phyloP scores from a whole-genome alignment of 2,888 invertebrate species.

The Chironomus riparius region DNA sequence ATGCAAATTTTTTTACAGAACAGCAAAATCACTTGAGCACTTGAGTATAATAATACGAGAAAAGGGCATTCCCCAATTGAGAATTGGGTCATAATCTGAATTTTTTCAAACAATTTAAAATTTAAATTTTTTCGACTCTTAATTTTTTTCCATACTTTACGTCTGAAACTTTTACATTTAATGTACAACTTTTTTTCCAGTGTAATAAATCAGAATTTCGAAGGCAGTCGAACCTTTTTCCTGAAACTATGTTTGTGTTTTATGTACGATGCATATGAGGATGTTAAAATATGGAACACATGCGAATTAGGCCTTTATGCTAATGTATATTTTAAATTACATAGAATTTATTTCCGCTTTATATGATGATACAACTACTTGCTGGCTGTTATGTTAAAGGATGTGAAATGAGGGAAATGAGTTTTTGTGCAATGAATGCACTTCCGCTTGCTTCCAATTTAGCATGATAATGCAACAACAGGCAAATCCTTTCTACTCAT shows the following conservation, averaged over 20 bases:
- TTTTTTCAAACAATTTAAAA: conserved; percentile 1
- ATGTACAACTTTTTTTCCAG: not conserved
- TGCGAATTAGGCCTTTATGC: not conserved
- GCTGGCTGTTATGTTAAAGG: no score
- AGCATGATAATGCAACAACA: no score
- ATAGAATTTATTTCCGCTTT: no score
- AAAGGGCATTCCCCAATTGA: conserved; percentile 6
- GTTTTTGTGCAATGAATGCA: no score
- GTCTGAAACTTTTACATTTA: not conserved
- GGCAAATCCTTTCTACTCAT: no score
- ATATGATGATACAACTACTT: no score
- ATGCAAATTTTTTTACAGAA: not conserved
- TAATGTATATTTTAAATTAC: not conserved
- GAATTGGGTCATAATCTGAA: conserved; percentile 10
- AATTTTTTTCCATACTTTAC: not conserved
- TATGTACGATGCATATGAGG: not conserved
- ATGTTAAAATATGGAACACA: not conserved
- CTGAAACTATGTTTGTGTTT: not conserved
- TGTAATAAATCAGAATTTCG: not conserved
- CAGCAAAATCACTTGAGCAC: not conserved
- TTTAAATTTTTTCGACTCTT: not conserved
- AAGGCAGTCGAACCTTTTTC: not conserved
- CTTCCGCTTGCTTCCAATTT: no score
- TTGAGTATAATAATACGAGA: not conserved
- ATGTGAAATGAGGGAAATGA: no score